Conservation (phyloP, 2,888 invertebrate genomes). For the Cremastinae sp. region DNA sequence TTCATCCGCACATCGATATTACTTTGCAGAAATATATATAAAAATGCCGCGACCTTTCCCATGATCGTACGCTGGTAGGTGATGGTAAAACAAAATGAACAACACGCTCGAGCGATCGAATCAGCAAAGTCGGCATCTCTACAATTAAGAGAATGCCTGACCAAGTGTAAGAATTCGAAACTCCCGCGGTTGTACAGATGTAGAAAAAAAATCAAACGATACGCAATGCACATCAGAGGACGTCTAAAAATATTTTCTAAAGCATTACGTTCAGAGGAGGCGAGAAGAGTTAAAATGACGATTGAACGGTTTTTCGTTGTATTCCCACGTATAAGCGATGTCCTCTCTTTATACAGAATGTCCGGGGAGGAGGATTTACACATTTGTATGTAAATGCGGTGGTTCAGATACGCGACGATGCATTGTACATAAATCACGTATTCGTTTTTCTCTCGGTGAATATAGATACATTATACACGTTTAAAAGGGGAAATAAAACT, state of each 20-base stretch:
- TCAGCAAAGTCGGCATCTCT: constrained; percentile 51
- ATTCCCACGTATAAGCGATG: constrained; percentile 26
- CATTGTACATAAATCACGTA: constrained; percentile 52
- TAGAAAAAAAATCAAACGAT: background rate
- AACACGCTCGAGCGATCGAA: constrained; percentile 31
- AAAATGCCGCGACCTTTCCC: constrained; percentile 49
- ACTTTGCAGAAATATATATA: constrained; percentile 21
- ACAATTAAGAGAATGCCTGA: constrained; percentile 61
- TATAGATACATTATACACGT: background rate
- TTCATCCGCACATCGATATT: constrained; percentile 32
- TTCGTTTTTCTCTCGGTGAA: constrained; percentile 39
- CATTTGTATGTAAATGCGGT: background rate
- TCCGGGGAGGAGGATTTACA: constrained; percentile 11
- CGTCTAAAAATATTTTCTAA: background rate
- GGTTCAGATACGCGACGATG: constrained; percentile 45
- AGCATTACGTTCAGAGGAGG: background rate
- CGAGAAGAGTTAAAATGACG: background rate
- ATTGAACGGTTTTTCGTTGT: constrained; percentile 13
- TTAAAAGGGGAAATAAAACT: constrained; percentile 25
- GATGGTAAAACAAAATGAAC: constrained; percentile 2
- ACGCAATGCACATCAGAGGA: too few species aligned
- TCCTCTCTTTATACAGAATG: constrained; percentile 34
- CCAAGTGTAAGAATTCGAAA: constrained; percentile 50
- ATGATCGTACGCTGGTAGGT: constrained; percentile 19
- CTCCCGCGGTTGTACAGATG: constrained; percentile 38